Conservation (phyloP, 2,797 vertebrate genomes). For the Sebastiscus albofasciatus region DNA sequence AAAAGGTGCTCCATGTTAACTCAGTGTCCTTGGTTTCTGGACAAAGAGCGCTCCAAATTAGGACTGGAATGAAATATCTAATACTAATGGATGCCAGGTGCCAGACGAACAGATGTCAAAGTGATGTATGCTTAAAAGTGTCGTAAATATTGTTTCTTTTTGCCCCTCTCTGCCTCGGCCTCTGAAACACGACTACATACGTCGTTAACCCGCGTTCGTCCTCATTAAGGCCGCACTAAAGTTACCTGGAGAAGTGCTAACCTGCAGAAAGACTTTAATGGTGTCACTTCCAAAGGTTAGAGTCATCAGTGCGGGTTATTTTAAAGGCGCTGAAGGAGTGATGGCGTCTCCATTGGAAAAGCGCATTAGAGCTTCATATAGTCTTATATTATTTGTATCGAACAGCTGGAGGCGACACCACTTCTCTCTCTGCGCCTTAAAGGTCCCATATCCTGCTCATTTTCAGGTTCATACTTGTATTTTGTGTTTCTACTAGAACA, state of each 20-base stretch:
- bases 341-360: background rate
- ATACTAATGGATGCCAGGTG: conserved; percentile 83
- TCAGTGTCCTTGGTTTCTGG: conserved; percentile 41
- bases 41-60: conserved; percentile 66
- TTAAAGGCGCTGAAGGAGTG: conserved; percentile 23
- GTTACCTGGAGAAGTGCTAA: conserved; percentile 79
- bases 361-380: background rate
- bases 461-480: too few relatives aligned
- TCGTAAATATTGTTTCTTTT: conserved; percentile 82
- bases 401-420: conserved; percentile 10
- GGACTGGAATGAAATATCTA: conserved; percentile 74
- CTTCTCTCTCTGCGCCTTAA: background rate
- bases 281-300: conserved; percentile 70
- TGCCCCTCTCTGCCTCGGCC: conserved; percentile 68
- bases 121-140: conserved; percentile 83
- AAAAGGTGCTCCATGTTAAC: background rate
- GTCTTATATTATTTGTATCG: conserved; percentile 36
- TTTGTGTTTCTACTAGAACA: too few relatives aligned
- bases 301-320: conserved; percentile 62
- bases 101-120: conserved; percentile 78
- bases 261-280: conserved; percentile 76
- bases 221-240: conserved; percentile 83
- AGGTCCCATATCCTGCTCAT: too few relatives aligned
- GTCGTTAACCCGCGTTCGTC: conserved; percentile 82
- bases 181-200: conserved; percentile 75